Percentiles rank a stretch among this genome's conserved stretches.
phyloP scores from a whole-genome alignment of 2,113 vertebrate species.

The Cheirogaleus medius region DNA sequence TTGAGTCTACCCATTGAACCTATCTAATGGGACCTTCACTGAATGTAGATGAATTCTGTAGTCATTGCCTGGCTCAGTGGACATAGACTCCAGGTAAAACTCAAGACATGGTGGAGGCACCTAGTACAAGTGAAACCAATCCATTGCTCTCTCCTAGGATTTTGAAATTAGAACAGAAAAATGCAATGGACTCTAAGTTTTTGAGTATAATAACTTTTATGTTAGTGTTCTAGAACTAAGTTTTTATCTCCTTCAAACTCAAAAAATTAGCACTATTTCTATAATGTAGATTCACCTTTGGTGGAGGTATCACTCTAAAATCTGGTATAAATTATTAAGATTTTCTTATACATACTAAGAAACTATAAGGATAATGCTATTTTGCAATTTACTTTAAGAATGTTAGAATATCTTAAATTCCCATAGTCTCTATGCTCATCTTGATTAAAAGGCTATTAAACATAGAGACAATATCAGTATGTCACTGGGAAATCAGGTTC shows the following conservation, averaged over 20 bases:
- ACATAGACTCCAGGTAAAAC: background rate
- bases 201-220: background rate
- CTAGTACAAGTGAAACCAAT: background rate
- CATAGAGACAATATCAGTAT: background rate
- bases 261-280: background rate
- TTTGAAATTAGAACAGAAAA: background rate
- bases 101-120: background rate
- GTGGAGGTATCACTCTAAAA: background rate
- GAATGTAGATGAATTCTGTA: background rate
- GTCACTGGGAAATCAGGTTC: background rate
- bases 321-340: background rate
- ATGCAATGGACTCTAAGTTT: background rate
- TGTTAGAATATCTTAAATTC: background rate
- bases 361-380: background rate
- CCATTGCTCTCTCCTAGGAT: background rate
- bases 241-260: background rate
- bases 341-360: background rate
- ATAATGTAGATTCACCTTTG: background rate
- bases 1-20: background rate
- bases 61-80: background rate
- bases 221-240: background rate
- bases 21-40: rapidly evolving
- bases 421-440: background rate
- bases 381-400: background rate
- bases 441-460: background rate